Conservation (phyloP, 2,113 vertebrate genomes). For the Brachyistius frenatus region DNA sequence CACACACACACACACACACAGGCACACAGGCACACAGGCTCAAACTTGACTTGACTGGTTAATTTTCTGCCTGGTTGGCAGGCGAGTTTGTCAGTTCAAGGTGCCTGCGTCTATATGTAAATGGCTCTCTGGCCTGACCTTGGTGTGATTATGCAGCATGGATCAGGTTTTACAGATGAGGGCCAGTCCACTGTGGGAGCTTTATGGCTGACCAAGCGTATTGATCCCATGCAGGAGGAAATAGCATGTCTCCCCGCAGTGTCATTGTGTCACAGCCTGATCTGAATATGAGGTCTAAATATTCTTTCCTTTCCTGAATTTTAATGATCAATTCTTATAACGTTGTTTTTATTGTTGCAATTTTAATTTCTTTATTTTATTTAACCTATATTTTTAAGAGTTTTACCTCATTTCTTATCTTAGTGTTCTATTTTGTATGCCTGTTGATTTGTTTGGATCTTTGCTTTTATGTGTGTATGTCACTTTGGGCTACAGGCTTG, state of each 20-base stretch:
- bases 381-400: too few relatives aligned
- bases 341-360: too few relatives aligned
- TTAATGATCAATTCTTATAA: too few relatives aligned
- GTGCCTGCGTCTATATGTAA: conserved; percentile 68
- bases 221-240: conserved; percentile 66
- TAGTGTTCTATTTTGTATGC: too few relatives aligned
- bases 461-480: too few relatives aligned
- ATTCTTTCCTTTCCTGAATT: too few relatives aligned
- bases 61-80: conserved; percentile 69
- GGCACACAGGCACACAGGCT: conserved; percentile 31
- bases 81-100: conserved; percentile 64
- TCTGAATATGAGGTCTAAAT: conserved; percentile 21
- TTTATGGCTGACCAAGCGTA: conserved; percentile 71
- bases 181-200: conserved; percentile 38
- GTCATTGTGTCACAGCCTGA: conserved; percentile 56
- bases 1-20: conserved; percentile 4
- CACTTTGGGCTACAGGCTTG: too few relatives aligned
- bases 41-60: conserved; percentile 69
- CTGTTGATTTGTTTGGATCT: too few relatives aligned
- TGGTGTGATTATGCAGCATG: conserved; percentile 73
- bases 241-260: conserved; percentile 58
- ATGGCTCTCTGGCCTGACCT: conserved; percentile 69
- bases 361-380: too few relatives aligned
- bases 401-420: too few relatives aligned
- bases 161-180: conserved; percentile 67